Evolutionary conservation across 35 echinoderm and acorn worm genomes (phyloP).

Genomic region (Apostichopus japonicus): DNA sequence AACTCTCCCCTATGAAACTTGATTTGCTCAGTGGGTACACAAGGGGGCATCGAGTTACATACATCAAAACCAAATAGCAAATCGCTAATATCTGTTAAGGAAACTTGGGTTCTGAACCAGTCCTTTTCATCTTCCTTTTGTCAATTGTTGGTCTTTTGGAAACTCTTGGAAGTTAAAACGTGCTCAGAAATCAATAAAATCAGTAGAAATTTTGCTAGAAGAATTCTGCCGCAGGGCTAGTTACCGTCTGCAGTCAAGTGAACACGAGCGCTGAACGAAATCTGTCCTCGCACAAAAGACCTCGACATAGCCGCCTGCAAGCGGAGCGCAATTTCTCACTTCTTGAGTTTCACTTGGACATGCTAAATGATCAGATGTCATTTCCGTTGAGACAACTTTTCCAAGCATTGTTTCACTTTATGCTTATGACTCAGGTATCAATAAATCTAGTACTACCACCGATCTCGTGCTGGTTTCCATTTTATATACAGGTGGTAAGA

Average conservation of each 20-base stretch:
- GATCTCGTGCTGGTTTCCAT: not conserved
- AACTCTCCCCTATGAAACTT: slow-evolving; percentile 27
- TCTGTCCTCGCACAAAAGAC: slow-evolving; percentile 17
- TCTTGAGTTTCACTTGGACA: slow-evolving; percentile 53
- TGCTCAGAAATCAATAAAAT: slow-evolving; percentile 54
- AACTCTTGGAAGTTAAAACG: slow-evolving; percentile 45
- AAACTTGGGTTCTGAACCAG: slow-evolving; percentile 18
- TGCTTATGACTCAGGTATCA: slow-evolving; percentile 43
- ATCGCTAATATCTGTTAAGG: slow-evolving; percentile 15
- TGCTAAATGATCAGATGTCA: slow-evolving; percentile 46
- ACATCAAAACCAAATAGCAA: slow-evolving; percentile 17
- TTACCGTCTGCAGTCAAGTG: slow-evolving; percentile 50
- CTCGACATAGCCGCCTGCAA: not conserved
- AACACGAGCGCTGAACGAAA: slow-evolving; percentile 27
- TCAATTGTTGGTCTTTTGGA: slow-evolving; percentile 44
- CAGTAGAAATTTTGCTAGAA: slow-evolving; percentile 26
- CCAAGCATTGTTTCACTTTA: slow-evolving; percentile 10
- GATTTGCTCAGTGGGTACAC: slow-evolving; percentile 38
- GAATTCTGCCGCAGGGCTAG: slow-evolving; percentile 38
- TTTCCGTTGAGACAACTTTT: slow-evolving; percentile 50
- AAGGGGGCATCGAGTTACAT: slow-evolving; percentile 25
- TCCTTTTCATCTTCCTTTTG: slow-evolving; percentile 24
- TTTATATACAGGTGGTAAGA: not conserved
- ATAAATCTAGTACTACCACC: slow-evolving; percentile 26
- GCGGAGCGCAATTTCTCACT: slow-evolving; percentile 16